phyloP scores from a whole-genome alignment of 2,113 vertebrate species.

The Pseudorectes ferrugineus region DNA sequence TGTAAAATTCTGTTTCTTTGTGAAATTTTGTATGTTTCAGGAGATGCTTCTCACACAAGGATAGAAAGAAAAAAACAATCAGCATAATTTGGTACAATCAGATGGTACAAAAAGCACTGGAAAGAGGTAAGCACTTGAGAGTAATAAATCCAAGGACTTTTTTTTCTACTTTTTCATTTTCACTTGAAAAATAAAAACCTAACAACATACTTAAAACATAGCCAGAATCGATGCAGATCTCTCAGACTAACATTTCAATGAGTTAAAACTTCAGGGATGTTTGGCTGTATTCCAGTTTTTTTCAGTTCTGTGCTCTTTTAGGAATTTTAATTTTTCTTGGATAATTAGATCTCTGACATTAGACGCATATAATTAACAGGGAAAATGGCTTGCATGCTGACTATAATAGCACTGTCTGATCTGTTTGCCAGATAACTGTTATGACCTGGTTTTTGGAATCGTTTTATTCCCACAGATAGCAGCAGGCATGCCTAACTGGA shows the following conservation, averaged over 20 bases:
- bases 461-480: background rate
- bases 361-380: constrained; percentile 21
- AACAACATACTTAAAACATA: background rate
- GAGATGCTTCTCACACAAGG: background rate
- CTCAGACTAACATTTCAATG: background rate
- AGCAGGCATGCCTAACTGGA: background rate
- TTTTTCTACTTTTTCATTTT: background rate
- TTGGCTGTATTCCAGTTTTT: background rate
- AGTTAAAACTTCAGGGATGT: background rate
- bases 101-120: background rate
- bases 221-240: background rate
- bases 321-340: constrained; percentile 20
- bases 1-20: background rate
- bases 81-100: background rate
- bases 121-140: background rate
- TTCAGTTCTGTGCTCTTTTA: constrained; percentile 7
- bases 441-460: background rate
- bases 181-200: fast-evolving
- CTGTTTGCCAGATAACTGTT: background rate
- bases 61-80: background rate
- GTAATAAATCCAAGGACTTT: background rate
- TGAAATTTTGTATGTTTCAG: background rate
- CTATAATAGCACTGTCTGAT: constrained; percentile 12
- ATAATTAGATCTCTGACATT: constrained; percentile 55
- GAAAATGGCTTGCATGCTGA: background rate